These are phyloP conservation scores for Tachysurus vachellii DNA, from an alignment of 2,113 vertebrate genomes.

Conservation along the genomic window DNA sequence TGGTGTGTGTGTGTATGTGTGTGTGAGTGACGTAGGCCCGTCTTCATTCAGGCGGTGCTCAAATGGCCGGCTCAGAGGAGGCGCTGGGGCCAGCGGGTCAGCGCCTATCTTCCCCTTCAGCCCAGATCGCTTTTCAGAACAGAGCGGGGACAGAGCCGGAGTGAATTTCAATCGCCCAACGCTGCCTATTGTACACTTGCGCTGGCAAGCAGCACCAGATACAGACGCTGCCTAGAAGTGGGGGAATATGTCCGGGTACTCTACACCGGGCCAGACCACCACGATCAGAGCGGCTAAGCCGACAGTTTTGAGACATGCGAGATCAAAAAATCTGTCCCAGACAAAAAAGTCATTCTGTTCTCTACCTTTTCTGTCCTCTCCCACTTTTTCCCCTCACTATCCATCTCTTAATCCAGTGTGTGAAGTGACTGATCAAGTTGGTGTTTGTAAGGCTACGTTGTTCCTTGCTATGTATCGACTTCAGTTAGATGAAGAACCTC, in stretches of 20 bases:
- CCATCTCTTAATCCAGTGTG: constrained; percentile 41
- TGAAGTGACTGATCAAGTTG: constrained; percentile 38
- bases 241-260: constrained; percentile 33
- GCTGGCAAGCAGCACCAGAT: constrained; percentile 49
- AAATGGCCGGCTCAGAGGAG: constrained; percentile 69
- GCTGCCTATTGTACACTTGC: constrained; percentile 55
- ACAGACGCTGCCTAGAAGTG: constrained; percentile 41
- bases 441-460: constrained; percentile 33
- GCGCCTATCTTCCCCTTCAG: constrained; percentile 72
- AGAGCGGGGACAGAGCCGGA: constrained; percentile 66
- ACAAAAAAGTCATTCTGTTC: constrained; percentile 51
- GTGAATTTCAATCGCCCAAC: constrained; percentile 74
- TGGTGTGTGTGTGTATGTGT: constrained; percentile 49
- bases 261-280: constrained; percentile 35
- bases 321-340: constrained; percentile 43
- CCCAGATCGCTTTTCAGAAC: constrained; percentile 73
- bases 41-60: constrained; percentile 65
- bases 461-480: constrained; percentile 5
- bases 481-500: neutral
- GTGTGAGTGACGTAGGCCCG: constrained; percentile 59
- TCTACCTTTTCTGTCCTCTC: constrained; percentile 24
- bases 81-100: constrained; percentile 67
- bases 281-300: constrained; percentile 49
- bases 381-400: constrained; percentile 19
- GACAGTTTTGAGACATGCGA: constrained; percentile 43